phyloP scores from a whole-genome alignment of 2,888 invertebrate species.

The Linnaemya vulpina region DNA sequence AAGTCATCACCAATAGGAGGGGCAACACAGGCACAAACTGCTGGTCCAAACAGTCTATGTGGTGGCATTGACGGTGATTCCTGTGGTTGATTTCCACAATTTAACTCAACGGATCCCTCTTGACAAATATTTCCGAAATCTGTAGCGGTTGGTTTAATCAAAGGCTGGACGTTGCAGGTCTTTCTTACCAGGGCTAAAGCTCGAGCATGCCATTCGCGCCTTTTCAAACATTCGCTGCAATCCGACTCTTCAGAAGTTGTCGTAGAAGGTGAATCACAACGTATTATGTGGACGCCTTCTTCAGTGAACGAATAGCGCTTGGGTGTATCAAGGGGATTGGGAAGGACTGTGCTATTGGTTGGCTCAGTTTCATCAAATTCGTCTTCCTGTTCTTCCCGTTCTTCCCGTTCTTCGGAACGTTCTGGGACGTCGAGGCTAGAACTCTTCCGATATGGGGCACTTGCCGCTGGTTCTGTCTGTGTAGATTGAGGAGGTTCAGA shows the following conservation, averaged over 20 bases:
- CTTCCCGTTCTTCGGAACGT: slow-evolving; percentile 78
- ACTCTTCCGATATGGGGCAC: slow-evolving; percentile 86
- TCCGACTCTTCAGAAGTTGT: slow-evolving; percentile 83
- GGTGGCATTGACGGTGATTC: slow-evolving; percentile 85
- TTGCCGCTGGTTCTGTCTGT: slow-evolving; percentile 78
- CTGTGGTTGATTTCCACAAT: slow-evolving; percentile 73
- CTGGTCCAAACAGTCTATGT: slow-evolving; percentile 87
- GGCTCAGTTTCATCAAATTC: slow-evolving; percentile 70
- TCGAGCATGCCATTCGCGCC: slow-evolving; percentile 83
- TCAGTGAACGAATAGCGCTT: slow-evolving; percentile 89
- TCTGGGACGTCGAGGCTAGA: slow-evolving; percentile 89
- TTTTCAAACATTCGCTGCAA: slow-evolving; percentile 83
- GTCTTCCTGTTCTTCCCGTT: slow-evolving; percentile 72
- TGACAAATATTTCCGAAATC: slow-evolving; percentile 74
- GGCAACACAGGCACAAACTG: slow-evolving; percentile 89
- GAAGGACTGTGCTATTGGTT: slow-evolving; percentile 64
- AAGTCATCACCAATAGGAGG: slow-evolving; percentile 86
- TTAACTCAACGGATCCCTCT: slow-evolving; percentile 67
- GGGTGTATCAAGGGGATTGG: slow-evolving; percentile 78
- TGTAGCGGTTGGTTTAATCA: slow-evolving; percentile 68
- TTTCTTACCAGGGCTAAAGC: slow-evolving; percentile 82
- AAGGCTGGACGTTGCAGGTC: slow-evolving; percentile 82
- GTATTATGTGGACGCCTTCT: slow-evolving; percentile 85
- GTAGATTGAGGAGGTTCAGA: slow-evolving; percentile 83
- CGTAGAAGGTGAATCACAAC: slow-evolving; percentile 83